Evolutionary conservation across 2,888 invertebrate species (phyloP).

Genomic region (Phortica okadai): DNA sequence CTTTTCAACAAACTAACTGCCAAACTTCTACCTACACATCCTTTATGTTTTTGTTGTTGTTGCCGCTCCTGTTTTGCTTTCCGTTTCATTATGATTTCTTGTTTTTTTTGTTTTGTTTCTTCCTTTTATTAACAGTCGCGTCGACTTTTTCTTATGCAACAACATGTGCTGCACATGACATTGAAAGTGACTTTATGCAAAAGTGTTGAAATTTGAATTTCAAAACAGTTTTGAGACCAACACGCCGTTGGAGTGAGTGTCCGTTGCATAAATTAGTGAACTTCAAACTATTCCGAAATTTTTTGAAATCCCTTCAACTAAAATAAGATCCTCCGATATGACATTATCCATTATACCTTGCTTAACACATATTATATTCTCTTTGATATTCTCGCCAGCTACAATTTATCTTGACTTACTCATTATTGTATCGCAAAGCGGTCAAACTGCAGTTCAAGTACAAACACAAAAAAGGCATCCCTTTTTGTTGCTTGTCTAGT

Average conservation of each 20-base stretch:
- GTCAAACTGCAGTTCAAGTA: neutral
- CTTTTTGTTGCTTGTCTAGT: neutral
- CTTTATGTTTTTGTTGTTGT: neutral
- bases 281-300: too few species aligned
- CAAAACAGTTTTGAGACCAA: neutral
- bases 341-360: too few species aligned
- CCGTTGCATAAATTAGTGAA: too few species aligned
- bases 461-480: neutral
- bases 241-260: too few species aligned
- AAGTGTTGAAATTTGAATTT: neutral
- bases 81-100: conserved; percentile 46
- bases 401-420: neutral
- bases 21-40: conserved; percentile 6
- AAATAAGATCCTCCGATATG: too few species aligned
- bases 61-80: conserved; percentile 10
- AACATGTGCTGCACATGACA: conserved; percentile 67
- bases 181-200: conserved; percentile 48
- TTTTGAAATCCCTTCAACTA: too few species aligned
- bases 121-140: conserved; percentile 1
- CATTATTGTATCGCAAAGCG: neutral
- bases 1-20: neutral
- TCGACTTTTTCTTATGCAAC: conserved; percentile 28
- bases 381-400: neutral
- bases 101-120: conserved; percentile 47
- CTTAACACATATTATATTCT: neutral